A percentile compares a stretch with the other conserved stretches of the same genome.
Conservation (phyloP, 2,888 invertebrate genomes). For the Drosophila subquinaria region DNA sequence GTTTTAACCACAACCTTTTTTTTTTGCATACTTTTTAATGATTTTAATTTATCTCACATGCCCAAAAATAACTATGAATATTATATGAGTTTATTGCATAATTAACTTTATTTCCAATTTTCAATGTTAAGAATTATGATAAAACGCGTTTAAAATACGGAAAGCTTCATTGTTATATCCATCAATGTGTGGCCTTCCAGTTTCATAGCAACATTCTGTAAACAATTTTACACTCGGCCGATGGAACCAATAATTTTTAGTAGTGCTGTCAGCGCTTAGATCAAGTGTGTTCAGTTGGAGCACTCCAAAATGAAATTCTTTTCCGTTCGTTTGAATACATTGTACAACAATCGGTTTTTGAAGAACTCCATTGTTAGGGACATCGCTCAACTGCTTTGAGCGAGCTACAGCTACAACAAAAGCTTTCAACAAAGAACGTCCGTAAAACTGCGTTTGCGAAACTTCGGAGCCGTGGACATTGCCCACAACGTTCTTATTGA, state of each 20-base stretch:
- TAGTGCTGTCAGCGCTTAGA: conserved; percentile 85
- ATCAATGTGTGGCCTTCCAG: conserved; percentile 88
- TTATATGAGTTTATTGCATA: not conserved
- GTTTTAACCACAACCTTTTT: not conserved
- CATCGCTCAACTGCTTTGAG: conserved; percentile 91
- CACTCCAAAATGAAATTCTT: conserved; percentile 92
- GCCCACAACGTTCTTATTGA: conserved; percentile 88
- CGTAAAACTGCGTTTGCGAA: conserved; percentile 89
- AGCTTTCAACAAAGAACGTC: conserved; percentile 90
- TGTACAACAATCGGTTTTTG: conserved; percentile 93
- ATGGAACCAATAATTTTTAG: conserved; percentile 92
- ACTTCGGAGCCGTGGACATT: conserved; percentile 90
- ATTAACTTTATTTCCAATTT: conserved; percentile 22
- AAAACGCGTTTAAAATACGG: conserved; percentile 92
- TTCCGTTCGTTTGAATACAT: conserved; percentile 92
- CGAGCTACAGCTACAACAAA: conserved; percentile 92
- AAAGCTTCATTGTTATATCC: conserved; percentile 93
- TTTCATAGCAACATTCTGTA: conserved; percentile 88
- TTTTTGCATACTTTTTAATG: not conserved
- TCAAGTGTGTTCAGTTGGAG: conserved; percentile 94
- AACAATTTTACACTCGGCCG: conserved; percentile 89
- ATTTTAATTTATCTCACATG: not conserved
- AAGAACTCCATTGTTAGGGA: conserved; percentile 81
- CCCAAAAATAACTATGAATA: not conserved
- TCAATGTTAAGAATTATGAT: conserved; percentile 87